These are phyloP conservation scores for Gymnothorax javanicus DNA, from an alignment of 2,797 vertebrate genomes.

Conservation along the genomic window DNA sequence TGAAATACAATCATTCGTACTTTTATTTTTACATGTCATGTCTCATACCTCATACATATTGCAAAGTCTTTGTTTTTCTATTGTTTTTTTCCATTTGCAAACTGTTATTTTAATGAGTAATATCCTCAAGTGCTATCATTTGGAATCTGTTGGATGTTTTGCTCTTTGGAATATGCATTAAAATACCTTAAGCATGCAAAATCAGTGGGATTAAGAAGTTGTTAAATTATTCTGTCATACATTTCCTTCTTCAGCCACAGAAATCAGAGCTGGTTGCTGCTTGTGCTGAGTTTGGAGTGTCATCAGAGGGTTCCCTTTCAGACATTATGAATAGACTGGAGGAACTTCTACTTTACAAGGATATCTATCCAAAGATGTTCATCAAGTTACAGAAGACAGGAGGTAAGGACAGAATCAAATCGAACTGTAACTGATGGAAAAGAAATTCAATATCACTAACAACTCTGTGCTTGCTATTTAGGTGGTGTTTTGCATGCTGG, in stretches of 20 bases:
- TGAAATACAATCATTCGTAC: too few relatives aligned
- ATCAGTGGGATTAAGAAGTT: too few relatives aligned
- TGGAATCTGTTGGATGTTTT: too few relatives aligned
- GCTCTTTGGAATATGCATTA: too few relatives aligned
- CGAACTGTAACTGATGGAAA: background rate
- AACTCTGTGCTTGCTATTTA: constrained; percentile 7
- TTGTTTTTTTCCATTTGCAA: too few relatives aligned
- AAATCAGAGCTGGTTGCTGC: background rate
- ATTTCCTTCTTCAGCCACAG: background rate
- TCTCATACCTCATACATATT: too few relatives aligned
- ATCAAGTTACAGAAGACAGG: constrained; percentile 27
- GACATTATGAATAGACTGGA: constrained; percentile 32
- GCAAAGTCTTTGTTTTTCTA: too few relatives aligned
- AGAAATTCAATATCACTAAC: background rate
- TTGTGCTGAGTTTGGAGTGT: background rate
- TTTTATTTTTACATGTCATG: too few relatives aligned
- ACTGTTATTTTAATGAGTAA: too few relatives aligned
- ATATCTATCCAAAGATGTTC: constrained; percentile 36
- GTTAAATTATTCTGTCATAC: too few relatives aligned
- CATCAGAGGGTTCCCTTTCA: constrained; percentile 10
- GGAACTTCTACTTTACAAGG: constrained; percentile 35
- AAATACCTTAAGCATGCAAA: too few relatives aligned
- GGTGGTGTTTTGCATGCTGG: constrained; percentile 34
- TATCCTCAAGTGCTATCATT: too few relatives aligned
- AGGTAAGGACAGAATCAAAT: constrained; percentile 19